Evolutionary conservation across 2,113 vertebrate species (phyloP), one percentile per base, ranked within the genome.

Genomic region (Limnothrissa miodon): DNA sequence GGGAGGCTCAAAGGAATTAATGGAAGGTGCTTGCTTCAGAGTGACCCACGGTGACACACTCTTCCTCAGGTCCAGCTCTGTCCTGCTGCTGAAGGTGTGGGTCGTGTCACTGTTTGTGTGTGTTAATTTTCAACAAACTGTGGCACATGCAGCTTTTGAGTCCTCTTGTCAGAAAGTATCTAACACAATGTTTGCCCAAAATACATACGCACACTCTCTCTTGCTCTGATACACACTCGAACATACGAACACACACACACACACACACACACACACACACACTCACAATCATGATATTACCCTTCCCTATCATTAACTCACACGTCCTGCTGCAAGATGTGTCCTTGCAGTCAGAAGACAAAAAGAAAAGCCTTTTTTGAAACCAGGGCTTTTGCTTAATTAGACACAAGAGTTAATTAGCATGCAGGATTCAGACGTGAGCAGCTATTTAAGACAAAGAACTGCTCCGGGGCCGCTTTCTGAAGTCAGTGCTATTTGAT

Each of bases 391-490:
- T 44, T 46, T 78, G 82, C 86, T 83, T 89, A 89, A 90, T 90
- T 87, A 83, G 70, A 85, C 83, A 29, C 70, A 19, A 39, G 78
- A 81, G 44, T 66, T 90, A 86, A 89, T 91, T 85, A 90, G 86
- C 59, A 82, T 86, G 82, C 39, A 62, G 80, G 39, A 81, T 66
- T 88, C 66, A 78, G 56, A 21, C 11, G 59, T 84, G 83, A 80
- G 45, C 80, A 79, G 66, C 45, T 48, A 29, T 51, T 79, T 78
- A 29, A 78, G 84, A 83, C 82, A 80, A 66, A 82, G 19, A 80
- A 62, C 70, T 42, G 78, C 79, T 70, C 85, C 29, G 5, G 81
- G 83, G 42, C 46, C 39, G 78, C 29, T 79, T 29, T 84, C 81
- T 87, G 78, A 81, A 78, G 80, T 79, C 79, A 81, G 79, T 13